These are phyloP conservation scores for Drosophila leontia DNA, from an alignment of 1,140 invertebrate species.

Conservation along the genomic window DNA sequence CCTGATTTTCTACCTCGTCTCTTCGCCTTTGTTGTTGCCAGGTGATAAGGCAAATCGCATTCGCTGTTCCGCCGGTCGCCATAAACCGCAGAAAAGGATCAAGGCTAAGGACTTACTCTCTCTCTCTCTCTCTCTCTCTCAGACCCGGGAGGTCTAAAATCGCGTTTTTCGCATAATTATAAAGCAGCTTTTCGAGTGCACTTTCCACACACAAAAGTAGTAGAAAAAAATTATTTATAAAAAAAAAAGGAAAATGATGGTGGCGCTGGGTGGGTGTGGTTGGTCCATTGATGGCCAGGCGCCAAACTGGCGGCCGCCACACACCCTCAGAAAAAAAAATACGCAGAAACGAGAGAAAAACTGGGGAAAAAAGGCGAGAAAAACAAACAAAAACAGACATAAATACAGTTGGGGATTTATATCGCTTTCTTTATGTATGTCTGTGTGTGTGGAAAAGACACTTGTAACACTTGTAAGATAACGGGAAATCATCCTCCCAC, in stretches of 20 bases:
- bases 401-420: conserved; percentile 48
- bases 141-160: conserved; percentile 3
- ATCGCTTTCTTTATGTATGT: conserved; percentile 6
- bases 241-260: neutral
- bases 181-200: conserved; percentile 44
- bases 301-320: conserved; percentile 71
- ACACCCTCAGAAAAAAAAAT: neutral
- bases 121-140: neutral
- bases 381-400: conserved; percentile 54
- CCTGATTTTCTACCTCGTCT: neutral
- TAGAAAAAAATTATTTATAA: neutral
- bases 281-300: conserved; percentile 50
- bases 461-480: conserved; percentile 66
- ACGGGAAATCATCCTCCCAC: neutral
- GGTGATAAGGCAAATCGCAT: conserved; percentile 51
- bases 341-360: conserved; percentile 1
- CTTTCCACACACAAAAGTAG: conserved; percentile 22
- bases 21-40: conserved; percentile 34
- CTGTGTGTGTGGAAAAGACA: conserved; percentile 34
- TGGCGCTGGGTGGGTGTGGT: conserved; percentile 1
- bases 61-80: neutral
- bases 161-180: conserved; percentile 48
- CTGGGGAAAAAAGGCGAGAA: conserved; percentile 21
- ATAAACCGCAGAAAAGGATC: conserved; percentile 37
- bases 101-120: neutral